phyloP scores from a whole-genome alignment of 2,113 vertebrate genomes.

The Muntiacus reevesi region DNA sequence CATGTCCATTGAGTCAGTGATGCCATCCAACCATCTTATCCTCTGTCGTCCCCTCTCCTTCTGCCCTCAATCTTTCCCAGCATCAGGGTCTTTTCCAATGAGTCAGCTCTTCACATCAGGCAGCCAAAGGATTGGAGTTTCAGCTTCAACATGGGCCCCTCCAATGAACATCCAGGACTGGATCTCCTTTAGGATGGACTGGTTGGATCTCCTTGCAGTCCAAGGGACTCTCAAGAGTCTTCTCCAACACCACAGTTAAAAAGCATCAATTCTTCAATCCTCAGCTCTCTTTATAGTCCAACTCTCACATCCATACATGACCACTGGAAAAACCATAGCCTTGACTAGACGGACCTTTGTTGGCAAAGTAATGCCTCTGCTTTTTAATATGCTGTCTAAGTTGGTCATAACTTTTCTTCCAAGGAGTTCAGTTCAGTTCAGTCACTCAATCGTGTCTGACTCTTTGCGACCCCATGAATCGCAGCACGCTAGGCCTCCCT shows the following conservation, averaged over 20 bases:
- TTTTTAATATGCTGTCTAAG: neutral
- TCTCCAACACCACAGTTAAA: neutral
- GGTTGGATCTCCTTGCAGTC: neutral
- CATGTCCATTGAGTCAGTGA: neutral
- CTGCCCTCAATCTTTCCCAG: neutral
- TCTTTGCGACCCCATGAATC: neutral
- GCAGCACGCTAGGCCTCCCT: neutral
- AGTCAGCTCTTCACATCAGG: neutral
- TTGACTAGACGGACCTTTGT: neutral
- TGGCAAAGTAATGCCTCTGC: neutral
- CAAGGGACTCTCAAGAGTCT: neutral
- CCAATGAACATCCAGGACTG: neutral
- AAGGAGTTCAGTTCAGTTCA: neutral
- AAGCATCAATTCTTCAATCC: accelerated
- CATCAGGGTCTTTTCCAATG: neutral
- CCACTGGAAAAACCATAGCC: neutral
- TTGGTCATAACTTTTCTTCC: neutral
- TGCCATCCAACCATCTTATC: neutral
- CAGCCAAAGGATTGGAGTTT: neutral
- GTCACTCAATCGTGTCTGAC: accelerated
- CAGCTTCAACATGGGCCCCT: neutral
- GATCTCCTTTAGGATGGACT: neutral
- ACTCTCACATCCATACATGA: neutral
- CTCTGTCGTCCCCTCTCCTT: neutral
- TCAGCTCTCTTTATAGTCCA: neutral